Percentiles rank a stretch among this genome's conserved stretches.
These are phyloP conservation scores for Heliconius ismenius DNA, from an alignment of 2,888 invertebrate genomes.

Conservation along the genomic window DNA sequence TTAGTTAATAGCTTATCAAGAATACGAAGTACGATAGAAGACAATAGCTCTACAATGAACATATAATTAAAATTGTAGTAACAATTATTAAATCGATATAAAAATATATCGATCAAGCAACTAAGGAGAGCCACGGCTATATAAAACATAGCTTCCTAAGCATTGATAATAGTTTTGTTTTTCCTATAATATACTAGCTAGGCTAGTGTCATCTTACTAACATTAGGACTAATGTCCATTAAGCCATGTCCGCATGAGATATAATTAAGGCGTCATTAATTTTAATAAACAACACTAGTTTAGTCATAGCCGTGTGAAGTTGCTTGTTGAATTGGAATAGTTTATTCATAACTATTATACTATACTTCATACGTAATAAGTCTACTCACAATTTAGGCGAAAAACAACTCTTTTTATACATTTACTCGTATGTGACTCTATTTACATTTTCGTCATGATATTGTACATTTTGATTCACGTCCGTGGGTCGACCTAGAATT, in stretches of 20 bases:
- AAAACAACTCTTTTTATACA: neutral
- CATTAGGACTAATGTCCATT: constrained; percentile 27
- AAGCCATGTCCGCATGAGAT: constrained; percentile 41
- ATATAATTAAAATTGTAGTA: too few species aligned
- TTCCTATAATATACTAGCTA: neutral
- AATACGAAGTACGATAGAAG: too few species aligned
- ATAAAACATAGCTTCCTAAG: neutral
- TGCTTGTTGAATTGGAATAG: constrained; percentile 26
- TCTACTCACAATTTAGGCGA: constrained; percentile 2
- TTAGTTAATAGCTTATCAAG: too few species aligned
- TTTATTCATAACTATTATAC: too few species aligned
- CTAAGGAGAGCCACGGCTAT: neutral
- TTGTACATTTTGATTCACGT: neutral
- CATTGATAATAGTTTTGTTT: neutral
- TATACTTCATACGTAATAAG: neutral
- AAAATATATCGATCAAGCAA: constrained; percentile 9
- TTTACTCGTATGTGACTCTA: constrained; percentile 20
- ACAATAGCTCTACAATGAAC: too few species aligned
- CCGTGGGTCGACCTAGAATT: neutral
- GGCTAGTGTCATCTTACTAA: constrained; percentile 14
- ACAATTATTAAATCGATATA: neutral
- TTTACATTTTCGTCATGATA: constrained; percentile 2
- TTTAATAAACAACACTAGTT: constrained; percentile 51
- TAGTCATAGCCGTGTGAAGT: constrained; percentile 52
- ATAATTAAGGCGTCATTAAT: constrained; percentile 58